phyloP scores from a whole-genome alignment of 2,888 invertebrate species.

The Erebia palarica region DNA sequence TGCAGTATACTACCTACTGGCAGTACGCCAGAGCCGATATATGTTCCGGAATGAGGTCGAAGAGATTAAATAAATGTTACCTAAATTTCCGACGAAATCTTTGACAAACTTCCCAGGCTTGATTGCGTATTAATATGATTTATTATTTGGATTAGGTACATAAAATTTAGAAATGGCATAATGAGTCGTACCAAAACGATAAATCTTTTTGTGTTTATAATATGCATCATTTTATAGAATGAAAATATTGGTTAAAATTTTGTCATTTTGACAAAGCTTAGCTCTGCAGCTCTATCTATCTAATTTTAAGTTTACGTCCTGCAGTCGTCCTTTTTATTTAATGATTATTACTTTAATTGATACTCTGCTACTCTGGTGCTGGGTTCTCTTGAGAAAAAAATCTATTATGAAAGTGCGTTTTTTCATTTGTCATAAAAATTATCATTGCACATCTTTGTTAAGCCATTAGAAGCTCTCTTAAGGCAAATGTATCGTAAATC shows the following conservation, averaged over 20 bases:
- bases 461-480: constrained; percentile 29
- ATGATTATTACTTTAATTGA: neutral
- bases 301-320: too few relatives aligned
- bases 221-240: too few relatives aligned
- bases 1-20: constrained; percentile 27
- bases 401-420: neutral
- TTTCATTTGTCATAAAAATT: constrained; percentile 18
- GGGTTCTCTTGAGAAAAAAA: neutral
- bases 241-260: too few relatives aligned
- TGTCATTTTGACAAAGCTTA: too few relatives aligned
- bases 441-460: constrained; percentile 27
- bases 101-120: neutral
- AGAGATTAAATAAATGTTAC: constrained; percentile 39
- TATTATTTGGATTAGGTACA: too few relatives aligned
- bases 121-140: neutral
- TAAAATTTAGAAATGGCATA: too few relatives aligned
- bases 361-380: too few relatives aligned
- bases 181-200: too few relatives aligned
- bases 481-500: constrained; percentile 37
- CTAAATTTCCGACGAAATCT: neutral
- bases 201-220: too few relatives aligned
- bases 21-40: constrained; percentile 28
- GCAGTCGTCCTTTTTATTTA: too few relatives aligned
- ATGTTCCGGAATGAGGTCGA: constrained; percentile 34
- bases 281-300: too few relatives aligned